Percentiles rank a stretch among this genome's conserved stretches.
Conservation (phyloP, 2,888 invertebrate species). For the Prenolepis imparis region DNA sequence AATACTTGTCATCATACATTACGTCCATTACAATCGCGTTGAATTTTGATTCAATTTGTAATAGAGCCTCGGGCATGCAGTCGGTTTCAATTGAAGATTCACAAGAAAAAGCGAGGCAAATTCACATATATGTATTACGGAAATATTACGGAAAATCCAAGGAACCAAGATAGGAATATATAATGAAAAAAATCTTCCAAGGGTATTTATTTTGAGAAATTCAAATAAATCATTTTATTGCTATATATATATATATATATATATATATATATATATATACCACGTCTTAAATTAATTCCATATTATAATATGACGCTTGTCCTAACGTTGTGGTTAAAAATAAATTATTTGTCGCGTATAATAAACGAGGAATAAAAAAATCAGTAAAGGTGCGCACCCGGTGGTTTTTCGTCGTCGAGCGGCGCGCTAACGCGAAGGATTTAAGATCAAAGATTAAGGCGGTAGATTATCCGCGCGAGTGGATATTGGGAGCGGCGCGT, state of each 20-base stretch:
- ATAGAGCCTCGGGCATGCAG: not conserved
- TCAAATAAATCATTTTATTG: not conserved
- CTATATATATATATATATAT: too few relatives aligned
- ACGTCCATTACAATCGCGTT: constrained; percentile 13
- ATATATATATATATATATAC: too few relatives aligned
- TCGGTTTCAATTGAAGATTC: not conserved
- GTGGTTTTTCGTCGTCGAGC: constrained; percentile 15
- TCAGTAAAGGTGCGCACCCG: constrained; percentile 8
- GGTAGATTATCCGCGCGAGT: constrained; percentile 43
- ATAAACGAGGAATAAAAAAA: constrained; percentile 11
- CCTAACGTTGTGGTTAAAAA: not conserved
- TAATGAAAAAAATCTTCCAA: not conserved
- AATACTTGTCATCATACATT: constrained; percentile 31
- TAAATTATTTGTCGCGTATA: not conserved
- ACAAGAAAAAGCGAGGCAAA: not conserved
- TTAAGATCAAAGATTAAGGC: constrained; percentile 48
- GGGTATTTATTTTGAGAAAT: not conserved
- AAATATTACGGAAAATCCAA: not conserved
- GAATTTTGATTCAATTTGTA: constrained; percentile 18
- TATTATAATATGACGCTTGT: not conserved
- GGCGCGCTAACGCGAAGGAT: constrained; percentile 26
- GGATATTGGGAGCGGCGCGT: constrained; percentile 34
- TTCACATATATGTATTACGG: not conserved
- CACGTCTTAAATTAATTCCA: not conserved
- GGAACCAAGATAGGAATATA: not conserved